Evolutionary conservation across 1,140 invertebrate species (phyloP).

Genomic region (Apocrypta bakeri): DNA sequence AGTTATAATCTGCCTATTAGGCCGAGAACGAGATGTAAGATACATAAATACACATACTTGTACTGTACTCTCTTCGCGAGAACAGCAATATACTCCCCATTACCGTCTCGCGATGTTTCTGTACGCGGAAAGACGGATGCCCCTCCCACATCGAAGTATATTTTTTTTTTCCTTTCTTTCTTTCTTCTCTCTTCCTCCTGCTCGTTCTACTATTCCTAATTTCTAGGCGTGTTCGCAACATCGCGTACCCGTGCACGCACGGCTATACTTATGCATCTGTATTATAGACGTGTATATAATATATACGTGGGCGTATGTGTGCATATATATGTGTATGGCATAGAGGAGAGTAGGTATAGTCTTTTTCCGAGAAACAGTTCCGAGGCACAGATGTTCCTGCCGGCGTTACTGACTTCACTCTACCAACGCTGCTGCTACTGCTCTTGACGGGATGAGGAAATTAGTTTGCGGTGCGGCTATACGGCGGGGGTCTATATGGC

Average conservation of each 20-base stretch:
- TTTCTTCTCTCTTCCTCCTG: too few species aligned
- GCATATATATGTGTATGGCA: constrained; percentile 17
- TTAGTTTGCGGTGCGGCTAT: constrained; percentile 20
- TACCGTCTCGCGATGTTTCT: background rate
- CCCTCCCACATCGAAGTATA: background rate
- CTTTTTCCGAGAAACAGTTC: constrained; percentile 32
- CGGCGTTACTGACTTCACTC: background rate
- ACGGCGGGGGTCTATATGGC: background rate
- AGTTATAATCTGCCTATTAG: background rate
- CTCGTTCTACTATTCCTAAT: background rate
- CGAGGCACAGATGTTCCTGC: constrained; percentile 27
- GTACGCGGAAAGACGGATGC: background rate
- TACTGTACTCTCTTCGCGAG: background rate
- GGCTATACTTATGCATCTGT: too few species aligned
- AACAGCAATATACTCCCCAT: background rate
- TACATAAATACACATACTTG: background rate
- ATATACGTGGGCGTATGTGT: too few species aligned
- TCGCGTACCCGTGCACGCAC: background rate
- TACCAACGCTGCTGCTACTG: background rate
- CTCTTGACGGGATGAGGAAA: constrained; percentile 35
- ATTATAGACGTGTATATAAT: background rate
- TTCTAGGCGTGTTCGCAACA: background rate
- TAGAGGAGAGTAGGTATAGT: constrained; percentile 14
- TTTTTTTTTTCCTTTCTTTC: background rate
- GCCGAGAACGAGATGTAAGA: background rate